phyloP scores from a whole-genome alignment of 2,113 vertebrate genomes.

The Microtus richardsoni region DNA sequence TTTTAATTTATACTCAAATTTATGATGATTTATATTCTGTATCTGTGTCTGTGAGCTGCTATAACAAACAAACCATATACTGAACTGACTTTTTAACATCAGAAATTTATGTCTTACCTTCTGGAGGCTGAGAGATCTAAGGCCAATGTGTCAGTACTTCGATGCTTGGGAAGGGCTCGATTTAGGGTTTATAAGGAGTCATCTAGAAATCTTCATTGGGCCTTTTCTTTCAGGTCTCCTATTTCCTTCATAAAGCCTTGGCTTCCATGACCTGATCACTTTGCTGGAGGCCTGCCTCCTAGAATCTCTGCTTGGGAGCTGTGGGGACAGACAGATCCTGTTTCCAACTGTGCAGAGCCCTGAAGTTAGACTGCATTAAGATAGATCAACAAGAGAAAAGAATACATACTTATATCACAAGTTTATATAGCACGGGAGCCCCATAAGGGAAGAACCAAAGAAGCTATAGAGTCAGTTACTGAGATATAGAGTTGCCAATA shows the following conservation, averaged over 20 bases:
- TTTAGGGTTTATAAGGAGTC: background rate
- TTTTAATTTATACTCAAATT: constrained; percentile 37
- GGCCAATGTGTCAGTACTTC: background rate
- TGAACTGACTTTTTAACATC: background rate
- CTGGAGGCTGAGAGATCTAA: background rate
- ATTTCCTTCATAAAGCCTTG: background rate
- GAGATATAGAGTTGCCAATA: background rate
- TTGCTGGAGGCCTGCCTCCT: background rate
- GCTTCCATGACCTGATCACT: background rate
- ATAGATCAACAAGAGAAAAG: background rate
- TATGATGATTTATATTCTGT: background rate
- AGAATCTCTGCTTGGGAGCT: background rate
- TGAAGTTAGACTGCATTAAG: background rate
- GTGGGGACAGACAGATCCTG: background rate
- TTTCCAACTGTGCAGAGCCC: background rate
- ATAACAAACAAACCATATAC: background rate
- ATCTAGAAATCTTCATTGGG: background rate
- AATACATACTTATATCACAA: background rate
- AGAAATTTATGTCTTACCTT: background rate
- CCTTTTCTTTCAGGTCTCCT: background rate
- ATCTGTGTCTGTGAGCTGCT: background rate
- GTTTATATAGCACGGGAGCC: background rate
- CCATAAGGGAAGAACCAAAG: background rate
- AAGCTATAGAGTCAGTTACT: background rate
- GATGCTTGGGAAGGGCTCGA: background rate